phyloP scores from a whole-genome alignment of 2,113 vertebrate species.

The Rhizomys pruinosus region DNA sequence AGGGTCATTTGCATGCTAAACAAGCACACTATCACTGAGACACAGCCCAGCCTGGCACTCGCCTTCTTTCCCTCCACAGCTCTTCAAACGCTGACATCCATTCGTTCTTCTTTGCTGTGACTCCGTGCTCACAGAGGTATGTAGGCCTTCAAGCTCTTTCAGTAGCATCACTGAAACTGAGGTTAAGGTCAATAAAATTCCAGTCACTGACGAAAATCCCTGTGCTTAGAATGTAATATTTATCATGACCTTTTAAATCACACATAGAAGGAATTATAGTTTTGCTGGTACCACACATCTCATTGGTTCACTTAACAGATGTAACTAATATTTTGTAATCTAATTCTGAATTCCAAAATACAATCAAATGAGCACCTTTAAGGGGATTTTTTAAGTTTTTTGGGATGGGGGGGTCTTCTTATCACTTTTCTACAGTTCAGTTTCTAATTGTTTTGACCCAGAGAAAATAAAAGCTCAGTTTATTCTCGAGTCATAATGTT shows the following conservation, averaged over 20 bases:
- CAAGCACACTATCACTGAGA: not conserved
- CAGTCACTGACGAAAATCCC: not conserved
- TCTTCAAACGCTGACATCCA: not conserved
- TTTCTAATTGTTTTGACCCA: slow-evolving; percentile 13
- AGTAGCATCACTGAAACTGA: not conserved
- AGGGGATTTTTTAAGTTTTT: not conserved
- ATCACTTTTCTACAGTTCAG: not conserved
- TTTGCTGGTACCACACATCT: not conserved
- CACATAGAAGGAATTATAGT: not conserved
- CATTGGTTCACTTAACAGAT: slow-evolving; percentile 7
- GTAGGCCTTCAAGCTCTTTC: too few relatives aligned
- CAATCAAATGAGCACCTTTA: not conserved
- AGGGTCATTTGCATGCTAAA: not conserved
- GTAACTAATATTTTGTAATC: too few relatives aligned
- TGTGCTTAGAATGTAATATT: slow-evolving; percentile 3
- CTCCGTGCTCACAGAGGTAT: too few relatives aligned
- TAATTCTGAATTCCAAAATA: not conserved
- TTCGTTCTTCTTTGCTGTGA: not conserved
- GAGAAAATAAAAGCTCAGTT: not conserved
- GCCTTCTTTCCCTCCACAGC: not conserved
- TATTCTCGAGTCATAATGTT: not conserved
- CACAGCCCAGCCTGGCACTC: not conserved
- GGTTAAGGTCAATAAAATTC: slow-evolving; percentile 35
- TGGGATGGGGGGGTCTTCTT: not conserved
- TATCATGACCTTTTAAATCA: not conserved